Conservation (phyloP, 92 coral and sea anemone species). For the Actinostola sp. region DNA sequence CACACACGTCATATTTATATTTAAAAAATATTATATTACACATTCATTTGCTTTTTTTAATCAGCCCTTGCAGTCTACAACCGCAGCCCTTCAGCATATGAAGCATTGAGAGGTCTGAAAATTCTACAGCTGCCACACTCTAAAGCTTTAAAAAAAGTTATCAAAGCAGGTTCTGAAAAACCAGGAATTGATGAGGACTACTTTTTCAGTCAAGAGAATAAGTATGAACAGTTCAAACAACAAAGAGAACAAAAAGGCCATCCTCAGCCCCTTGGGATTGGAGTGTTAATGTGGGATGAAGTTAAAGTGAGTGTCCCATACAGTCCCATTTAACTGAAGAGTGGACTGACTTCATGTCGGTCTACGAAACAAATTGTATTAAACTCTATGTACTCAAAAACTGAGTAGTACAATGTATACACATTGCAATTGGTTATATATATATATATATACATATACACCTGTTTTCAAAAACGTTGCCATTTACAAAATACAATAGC, state of each 20-base stretch:
- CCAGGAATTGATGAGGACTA: constrained; percentile 46
- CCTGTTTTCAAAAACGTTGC: too few relatives aligned
- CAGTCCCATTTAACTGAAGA: too few relatives aligned
- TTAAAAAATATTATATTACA: too few relatives aligned
- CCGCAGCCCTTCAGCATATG: constrained; percentile 41
- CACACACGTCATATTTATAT: not conserved
- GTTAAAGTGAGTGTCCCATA: constrained; percentile 51
- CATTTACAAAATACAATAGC: too few relatives aligned
- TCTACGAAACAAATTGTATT: too few relatives aligned
- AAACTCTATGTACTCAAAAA: too few relatives aligned
- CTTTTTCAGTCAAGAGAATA: constrained; percentile 12
- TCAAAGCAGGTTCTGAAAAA: constrained; percentile 31
- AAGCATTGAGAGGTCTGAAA: constrained; percentile 19
- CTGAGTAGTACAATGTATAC: too few relatives aligned
- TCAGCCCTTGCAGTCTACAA: constrained; percentile 56
- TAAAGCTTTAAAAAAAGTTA: constrained; percentile 9
- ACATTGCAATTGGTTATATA: too few relatives aligned
- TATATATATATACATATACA: too few relatives aligned
- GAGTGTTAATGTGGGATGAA: constrained; percentile 63
- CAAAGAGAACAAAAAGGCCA: constrained; percentile 8
- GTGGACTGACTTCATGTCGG: too few relatives aligned
- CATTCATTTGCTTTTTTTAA: too few relatives aligned
- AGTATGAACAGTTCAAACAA: not conserved
- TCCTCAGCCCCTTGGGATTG: constrained; percentile 32
- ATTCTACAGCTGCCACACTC: constrained; percentile 30